phyloP scores from a whole-genome alignment of 2,797 vertebrate species.

The Pachyuromys duprasi region DNA sequence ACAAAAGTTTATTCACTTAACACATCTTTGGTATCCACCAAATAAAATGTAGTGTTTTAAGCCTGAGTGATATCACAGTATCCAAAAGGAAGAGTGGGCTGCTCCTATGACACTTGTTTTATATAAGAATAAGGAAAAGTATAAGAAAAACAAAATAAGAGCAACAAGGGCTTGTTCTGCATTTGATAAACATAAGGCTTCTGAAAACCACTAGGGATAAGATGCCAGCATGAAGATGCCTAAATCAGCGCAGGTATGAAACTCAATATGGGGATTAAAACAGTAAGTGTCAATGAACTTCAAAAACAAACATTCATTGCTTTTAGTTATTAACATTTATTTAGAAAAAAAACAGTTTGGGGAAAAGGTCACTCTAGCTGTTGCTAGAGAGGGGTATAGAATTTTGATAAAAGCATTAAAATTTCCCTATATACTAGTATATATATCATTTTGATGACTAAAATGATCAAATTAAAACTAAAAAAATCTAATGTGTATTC shows the following conservation, averaged over 20 bases:
- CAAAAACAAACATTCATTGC: not conserved
- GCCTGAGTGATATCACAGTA: not conserved
- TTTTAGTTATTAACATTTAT: not conserved
- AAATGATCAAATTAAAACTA: not conserved
- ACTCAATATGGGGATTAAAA: not conserved
- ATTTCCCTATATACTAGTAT: not conserved
- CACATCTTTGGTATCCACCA: not conserved
- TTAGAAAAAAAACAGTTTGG: not conserved
- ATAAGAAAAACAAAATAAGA: not conserved
- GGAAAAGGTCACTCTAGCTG: not conserved
- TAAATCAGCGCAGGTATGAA: not conserved
- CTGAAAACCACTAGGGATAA: not conserved
- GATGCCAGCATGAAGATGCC: no score
- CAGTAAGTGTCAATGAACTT: not conserved
- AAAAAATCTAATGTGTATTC: not conserved
- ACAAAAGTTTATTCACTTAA: not conserved
- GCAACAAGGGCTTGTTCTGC: not conserved
- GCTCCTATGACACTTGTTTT: not conserved
- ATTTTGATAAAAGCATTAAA: not conserved
- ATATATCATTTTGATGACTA: not conserved
- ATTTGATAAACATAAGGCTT: not conserved
- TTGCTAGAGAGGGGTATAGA: not conserved
- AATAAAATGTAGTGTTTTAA: not conserved
- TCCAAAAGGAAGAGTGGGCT: not conserved
- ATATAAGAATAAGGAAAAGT: not conserved